A percentile compares a stretch with the other conserved stretches of the same genome.
Conservation (phyloP, 2,113 vertebrate species). For the Tachysurus vachellii region DNA sequence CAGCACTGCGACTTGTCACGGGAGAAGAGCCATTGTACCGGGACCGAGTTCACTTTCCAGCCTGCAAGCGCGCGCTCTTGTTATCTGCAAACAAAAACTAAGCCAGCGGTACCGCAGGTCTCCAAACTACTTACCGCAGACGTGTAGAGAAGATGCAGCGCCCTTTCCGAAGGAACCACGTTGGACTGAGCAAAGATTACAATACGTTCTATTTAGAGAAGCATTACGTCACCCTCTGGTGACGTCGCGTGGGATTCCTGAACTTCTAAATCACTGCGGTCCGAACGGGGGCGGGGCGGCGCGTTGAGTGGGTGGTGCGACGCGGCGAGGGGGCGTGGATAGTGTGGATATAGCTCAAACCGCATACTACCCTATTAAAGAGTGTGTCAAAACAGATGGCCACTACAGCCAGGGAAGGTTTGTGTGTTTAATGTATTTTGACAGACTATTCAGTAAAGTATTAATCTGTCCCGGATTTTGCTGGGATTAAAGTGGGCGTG, state of each 20-base stretch:
- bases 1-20: constrained; percentile 62
- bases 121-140: constrained; percentile 92
- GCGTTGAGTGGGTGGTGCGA: constrained; percentile 61
- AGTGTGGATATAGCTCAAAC: neutral
- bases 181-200: constrained; percentile 99
- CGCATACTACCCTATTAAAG: neutral
- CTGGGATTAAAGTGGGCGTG: neutral
- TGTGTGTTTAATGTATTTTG: neutral
- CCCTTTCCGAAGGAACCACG: constrained; percentile 95
- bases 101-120: constrained; percentile 52
- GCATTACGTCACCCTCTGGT: constrained; percentile 98
- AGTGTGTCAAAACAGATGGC: neutral
- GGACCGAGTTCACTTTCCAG: neutral
- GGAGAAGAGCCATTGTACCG: constrained; percentile 42
- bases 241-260: constrained; percentile 99
- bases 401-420: neutral
- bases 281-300: constrained; percentile 68
- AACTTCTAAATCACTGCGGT: constrained; percentile 99
- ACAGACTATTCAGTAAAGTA: neutral
- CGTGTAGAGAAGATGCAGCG: constrained; percentile 88
- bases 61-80: neutral
- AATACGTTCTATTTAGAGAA: constrained; percentile 99
- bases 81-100: constrained; percentile 1
- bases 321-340: constrained; percentile 57
- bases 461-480: neutral